Base-by-base conservation (phyloP, 2,888 invertebrate genomes). In the Mesorhabditis sp. region DNA sequence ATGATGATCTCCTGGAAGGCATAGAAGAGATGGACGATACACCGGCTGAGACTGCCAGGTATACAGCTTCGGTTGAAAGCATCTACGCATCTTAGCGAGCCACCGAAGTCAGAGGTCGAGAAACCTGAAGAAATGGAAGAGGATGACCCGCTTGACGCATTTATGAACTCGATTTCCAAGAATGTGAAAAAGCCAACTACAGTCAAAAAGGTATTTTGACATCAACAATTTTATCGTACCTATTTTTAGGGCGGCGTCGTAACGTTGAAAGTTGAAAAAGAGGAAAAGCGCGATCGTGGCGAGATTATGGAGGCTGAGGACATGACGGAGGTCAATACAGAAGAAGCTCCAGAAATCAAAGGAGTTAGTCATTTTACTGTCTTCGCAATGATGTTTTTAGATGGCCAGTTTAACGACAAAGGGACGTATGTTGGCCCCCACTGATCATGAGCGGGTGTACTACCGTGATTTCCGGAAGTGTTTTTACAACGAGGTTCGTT, bases 321-420 rank as follows among this genome's bases (percentile, higher is more conserved):
- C 15, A 72, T 70, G 13, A 71, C 72, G 61, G 75, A 72, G 66
- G 76, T 76, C 65, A 70, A 74, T 63, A 95, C 96, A 85, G 98
- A 98, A 68, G 97, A 98, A 87, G 88, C 98, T n/a, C 94, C 99
- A 84, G 96, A 98, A 87, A 96, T 95, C 86, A 96, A 98, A 88
- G 94, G 95, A 87, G 97, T 62, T 67, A 43, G 5, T 65, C 83
- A 86, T 79, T 92, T 94, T 13, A 6, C 58, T 45, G 10, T 71
- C 72, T 5, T 45, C 13, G 41, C 7, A 13, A 43, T 7, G 6
- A n/a, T 41, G n/a, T 61, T 73, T 91, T 69, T 15, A 65, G 5
- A 44, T 66, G n/a, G 6, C 15, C 15, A 50, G 13, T 41, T 68
- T 72, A 61, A 65, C 73, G 70, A 79, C 80, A 4, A 86, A 85